Conservation (phyloP, 30 jellyfish, hydroid and myxozoan genomes). For the Turritopsis dohrnii region DNA sequence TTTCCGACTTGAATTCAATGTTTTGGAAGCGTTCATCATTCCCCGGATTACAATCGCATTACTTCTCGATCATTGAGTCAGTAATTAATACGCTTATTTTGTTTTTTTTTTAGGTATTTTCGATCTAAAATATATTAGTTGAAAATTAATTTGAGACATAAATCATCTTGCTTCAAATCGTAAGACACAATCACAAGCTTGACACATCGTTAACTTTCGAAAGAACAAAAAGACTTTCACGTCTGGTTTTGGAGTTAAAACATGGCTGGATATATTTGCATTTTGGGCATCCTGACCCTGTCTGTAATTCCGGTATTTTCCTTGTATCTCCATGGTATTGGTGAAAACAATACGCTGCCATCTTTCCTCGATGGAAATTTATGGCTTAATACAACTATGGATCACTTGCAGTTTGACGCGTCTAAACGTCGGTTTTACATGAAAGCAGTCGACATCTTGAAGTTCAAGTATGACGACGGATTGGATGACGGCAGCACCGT, state of each 20-base stretch:
- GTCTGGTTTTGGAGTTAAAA: no score
- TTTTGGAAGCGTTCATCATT: neutral
- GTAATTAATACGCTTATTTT: neutral
- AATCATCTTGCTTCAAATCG: neutral
- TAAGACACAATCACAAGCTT: no score
- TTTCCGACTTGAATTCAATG: neutral
- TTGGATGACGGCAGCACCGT: neutral
- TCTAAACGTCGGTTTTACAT: neutral
- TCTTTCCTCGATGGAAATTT: neutral
- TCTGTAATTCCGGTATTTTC: neutral
- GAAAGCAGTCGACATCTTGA: neutral
- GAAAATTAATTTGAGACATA: neutral
- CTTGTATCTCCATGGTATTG: neutral
- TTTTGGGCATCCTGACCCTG: neutral
- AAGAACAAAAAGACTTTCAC: no score
- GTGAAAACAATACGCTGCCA: neutral
- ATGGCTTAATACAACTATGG: neutral
- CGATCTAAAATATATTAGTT: neutral
- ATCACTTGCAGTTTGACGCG: neutral
- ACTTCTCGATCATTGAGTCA: neutral
- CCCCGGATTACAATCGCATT: neutral
- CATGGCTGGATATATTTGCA: neutral
- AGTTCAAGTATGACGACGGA: conserved; percentile 11
- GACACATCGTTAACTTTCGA: no score
- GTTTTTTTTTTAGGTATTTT: neutral